Percentiles rank a stretch among this genome's conserved stretches.
phyloP scores from a whole-genome alignment of 2,113 vertebrate species.

The Mormyrus lacerda region DNA sequence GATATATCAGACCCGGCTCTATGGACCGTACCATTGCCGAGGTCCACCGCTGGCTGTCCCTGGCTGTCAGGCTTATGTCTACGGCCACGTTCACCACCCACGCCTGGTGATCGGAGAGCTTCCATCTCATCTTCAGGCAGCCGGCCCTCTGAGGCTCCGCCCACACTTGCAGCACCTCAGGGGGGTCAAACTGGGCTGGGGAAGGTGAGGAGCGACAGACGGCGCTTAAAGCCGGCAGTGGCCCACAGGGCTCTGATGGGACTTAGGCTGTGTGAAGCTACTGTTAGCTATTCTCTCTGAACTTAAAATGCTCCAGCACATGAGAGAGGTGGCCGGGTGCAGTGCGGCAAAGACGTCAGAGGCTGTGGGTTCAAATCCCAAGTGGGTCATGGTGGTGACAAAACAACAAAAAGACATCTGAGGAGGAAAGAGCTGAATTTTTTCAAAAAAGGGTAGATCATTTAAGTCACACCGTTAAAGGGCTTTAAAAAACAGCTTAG shows the following conservation, averaged over 20 bases:
- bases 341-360: not conserved
- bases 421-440: not conserved
- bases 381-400: not conserved
- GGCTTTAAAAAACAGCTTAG: not conserved
- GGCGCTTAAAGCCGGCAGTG: not conserved
- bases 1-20: not conserved
- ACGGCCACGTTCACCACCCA: constrained; percentile 44
- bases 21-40: constrained; percentile 36
- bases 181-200: constrained; percentile 55
- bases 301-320: not conserved
- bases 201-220: constrained; percentile 12
- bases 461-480: not conserved
- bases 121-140: constrained; percentile 53
- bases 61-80: constrained; percentile 41
- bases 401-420: not conserved
- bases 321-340: not conserved
- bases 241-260: not conserved
- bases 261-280: not conserved
- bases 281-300: not conserved
- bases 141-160: constrained; percentile 19
- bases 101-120: constrained; percentile 34
- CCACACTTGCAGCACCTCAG: constrained; percentile 38
- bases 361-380: not conserved
- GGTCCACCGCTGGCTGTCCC: constrained; percentile 17
- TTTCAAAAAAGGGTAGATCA: not conserved